Evolutionary conservation across 2,888 invertebrate genomes (phyloP), one percentile per base, ranked within the genome.

Genomic region (Epistrophella euchroma): DNA sequence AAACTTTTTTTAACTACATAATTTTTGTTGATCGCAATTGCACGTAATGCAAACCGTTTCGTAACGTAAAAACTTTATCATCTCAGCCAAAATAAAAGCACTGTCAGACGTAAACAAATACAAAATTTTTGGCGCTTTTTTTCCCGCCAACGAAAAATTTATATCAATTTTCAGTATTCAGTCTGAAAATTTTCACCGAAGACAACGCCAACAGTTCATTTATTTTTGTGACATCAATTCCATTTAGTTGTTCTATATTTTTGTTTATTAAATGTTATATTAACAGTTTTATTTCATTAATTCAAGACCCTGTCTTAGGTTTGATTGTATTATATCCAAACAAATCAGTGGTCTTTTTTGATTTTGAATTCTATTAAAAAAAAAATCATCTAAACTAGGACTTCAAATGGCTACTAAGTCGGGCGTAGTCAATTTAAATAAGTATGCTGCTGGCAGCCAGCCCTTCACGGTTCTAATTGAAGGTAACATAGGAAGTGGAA

Each of bases 401-500:
- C 83, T 88, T 76, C 15, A 72, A 11, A 86, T 90, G 70, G 47
- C 85, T 40, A 81, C 56, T 5, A 70, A 88, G n/a, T 88, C 89
- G 88, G 82, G 88, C 79, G 82, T 86, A 60, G 64, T 72, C 11
- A 47, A 47, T 6, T 81, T 90, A 5, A 89, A 87, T 7, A 92
- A 91, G 81, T 92, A 89, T 74, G 91, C 90, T 19, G 90, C 90
- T 56, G 91, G 89, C 50, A 90, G 89, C 2, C 95, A 95, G 88
- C 96, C 96, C 0, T 96, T 96, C 90, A 97, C 97, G 0, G 96
- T 98, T 25, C 94, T 96, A 50, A 96, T 98, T 40, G 97, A 98
- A 91, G 97, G 97, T 32, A 98, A 98, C 91, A 97, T 98, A 90
- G 97, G 97, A 32, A 96, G 97, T 90, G 97, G 97, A 0, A 98